These are phyloP conservation scores for Lithosia quadra DNA, from an alignment of 2,888 invertebrate species.

Conservation along the genomic window DNA sequence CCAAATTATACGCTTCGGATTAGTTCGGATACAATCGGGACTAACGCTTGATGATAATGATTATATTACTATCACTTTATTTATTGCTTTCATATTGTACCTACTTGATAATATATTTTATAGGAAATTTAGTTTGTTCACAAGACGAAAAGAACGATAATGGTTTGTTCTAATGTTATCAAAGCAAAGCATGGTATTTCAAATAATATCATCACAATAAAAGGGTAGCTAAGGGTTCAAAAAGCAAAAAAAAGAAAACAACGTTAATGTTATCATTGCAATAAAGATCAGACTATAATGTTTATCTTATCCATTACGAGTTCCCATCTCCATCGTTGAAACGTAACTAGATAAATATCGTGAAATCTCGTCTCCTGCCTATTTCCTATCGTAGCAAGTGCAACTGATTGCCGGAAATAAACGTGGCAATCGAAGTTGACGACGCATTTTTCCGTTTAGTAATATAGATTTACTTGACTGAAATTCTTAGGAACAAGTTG, in stretches of 20 bases:
- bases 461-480: conserved; percentile 13
- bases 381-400: conserved; percentile 60
- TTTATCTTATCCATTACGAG: conserved; percentile 32
- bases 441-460: conserved; percentile 27
- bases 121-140: too few relatives aligned
- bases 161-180: too few relatives aligned
- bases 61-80: too few relatives aligned
- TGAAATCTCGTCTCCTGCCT: conserved; percentile 38
- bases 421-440: conserved; percentile 55
- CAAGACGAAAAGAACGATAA: too few relatives aligned
- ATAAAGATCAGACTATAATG: conserved; percentile 10
- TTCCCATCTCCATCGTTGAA: conserved; percentile 37
- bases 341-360: conserved; percentile 49
- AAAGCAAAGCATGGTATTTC: too few relatives aligned
- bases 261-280: background rate
- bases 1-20: too few relatives aligned
- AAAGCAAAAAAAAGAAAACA: background rate
- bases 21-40: too few relatives aligned
- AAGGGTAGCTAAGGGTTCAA: background rate
- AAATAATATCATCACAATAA: background rate
- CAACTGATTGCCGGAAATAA: conserved; percentile 60
- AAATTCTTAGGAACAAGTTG: conserved; percentile 10
- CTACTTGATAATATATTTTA: too few relatives aligned
- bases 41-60: too few relatives aligned
- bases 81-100: too few relatives aligned